These are phyloP conservation scores for Pteruthius melanotis DNA, from an alignment of 2,113 vertebrate genomes.

Conservation along the genomic window DNA sequence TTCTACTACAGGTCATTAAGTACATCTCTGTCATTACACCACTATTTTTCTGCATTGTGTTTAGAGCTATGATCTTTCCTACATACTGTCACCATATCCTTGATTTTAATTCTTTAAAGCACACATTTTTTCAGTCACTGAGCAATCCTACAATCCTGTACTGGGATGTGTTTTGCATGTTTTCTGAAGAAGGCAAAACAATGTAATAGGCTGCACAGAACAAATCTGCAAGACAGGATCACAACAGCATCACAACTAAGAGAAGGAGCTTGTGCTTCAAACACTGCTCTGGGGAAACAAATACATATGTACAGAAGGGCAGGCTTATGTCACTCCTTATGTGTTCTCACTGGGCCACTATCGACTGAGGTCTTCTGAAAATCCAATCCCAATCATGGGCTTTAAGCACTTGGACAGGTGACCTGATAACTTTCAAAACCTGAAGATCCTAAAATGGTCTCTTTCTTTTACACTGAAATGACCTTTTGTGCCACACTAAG, in stretches of 20 bases:
- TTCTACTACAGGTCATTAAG: neutral
- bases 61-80: neutral
- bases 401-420: neutral
- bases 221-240: neutral
- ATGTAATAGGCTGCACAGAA: neutral
- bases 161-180: neutral
- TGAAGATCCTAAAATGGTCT: neutral
- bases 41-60: neutral
- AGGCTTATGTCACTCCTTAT: neutral
- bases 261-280: neutral
- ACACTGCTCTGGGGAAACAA: neutral
- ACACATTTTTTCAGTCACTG: neutral
- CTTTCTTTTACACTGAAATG: neutral
- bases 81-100: neutral
- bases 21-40: neutral
- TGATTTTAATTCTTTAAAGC: neutral
- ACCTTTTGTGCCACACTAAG: neutral
- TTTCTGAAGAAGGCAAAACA: neutral
- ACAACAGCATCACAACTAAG: neutral
- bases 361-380: neutral
- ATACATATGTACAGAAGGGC: neutral
- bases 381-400: neutral
- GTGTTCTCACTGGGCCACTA: neutral
- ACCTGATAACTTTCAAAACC: neutral
- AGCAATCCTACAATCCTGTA: neutral